Evolutionary conservation across 2,888 invertebrate species (phyloP).

Genomic region (Epinotia demarniana): DNA sequence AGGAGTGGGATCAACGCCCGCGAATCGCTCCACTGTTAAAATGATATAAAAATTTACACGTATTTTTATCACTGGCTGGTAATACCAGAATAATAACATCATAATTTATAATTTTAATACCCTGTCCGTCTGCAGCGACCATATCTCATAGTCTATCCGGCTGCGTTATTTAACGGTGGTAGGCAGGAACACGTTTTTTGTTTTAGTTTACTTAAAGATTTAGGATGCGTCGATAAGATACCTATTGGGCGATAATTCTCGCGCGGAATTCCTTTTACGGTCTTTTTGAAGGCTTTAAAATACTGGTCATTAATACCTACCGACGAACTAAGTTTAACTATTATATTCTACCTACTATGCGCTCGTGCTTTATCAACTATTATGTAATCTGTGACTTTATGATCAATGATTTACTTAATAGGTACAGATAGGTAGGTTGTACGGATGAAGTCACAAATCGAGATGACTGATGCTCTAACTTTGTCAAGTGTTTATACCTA

Average conservation of each 20-base stretch:
- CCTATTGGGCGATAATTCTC: constrained; percentile 18
- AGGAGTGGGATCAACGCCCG: constrained; percentile 68
- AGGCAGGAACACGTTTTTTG: constrained; percentile 36
- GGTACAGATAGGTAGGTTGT: too few species aligned
- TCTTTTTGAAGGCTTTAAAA: not conserved
- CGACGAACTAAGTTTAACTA: too few species aligned
- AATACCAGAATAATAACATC: constrained; percentile 52
- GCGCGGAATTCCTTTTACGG: not conserved
- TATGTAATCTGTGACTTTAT: too few species aligned
- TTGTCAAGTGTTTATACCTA: not conserved
- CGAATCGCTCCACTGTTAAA: constrained; percentile 61
- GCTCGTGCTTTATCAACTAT: too few species aligned
- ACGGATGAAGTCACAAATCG: not conserved
- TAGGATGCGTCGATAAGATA: constrained; percentile 1
- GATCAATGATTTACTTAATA: not conserved
- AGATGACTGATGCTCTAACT: not conserved
- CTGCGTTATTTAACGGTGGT: constrained; percentile 25
- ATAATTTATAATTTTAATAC: constrained; percentile 43
- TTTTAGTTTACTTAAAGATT: constrained; percentile 14
- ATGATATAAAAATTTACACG: constrained; percentile 71
- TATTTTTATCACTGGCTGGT: constrained; percentile 67
- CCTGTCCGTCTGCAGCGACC: constrained; percentile 32
- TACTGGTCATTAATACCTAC: too few species aligned
- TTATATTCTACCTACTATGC: not conserved
- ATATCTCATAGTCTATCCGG: constrained; percentile 35